Evolutionary conservation across 2,113 vertebrate genomes (phyloP).

Genomic region (Xyliphius kryptos): DNA sequence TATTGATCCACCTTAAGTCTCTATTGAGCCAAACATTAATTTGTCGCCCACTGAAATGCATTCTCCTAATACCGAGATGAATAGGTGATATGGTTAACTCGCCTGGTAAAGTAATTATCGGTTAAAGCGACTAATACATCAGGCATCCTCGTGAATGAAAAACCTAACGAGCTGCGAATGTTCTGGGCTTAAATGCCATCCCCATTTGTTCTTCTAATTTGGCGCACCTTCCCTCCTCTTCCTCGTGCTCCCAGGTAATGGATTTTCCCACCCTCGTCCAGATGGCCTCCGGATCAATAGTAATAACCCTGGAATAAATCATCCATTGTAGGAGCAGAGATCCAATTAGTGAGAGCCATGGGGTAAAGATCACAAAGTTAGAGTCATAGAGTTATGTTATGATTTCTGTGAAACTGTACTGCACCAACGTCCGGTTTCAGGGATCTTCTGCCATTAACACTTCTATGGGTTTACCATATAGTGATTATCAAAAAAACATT

Average conservation of each 20-base stretch:
- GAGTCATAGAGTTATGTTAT: slow-evolving; percentile 7
- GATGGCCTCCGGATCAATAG: slow-evolving; percentile 32
- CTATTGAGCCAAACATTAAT: slow-evolving; percentile 27
- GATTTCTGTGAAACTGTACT: slow-evolving; percentile 5
- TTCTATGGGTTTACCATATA: too few species aligned
- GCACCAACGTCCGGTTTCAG: too few species aligned
- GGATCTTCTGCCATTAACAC: too few species aligned
- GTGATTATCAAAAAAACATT: too few species aligned
- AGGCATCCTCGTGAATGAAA: slow-evolving; percentile 9
- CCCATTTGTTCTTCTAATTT: slow-evolving; percentile 39
- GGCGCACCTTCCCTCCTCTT: slow-evolving; percentile 24
- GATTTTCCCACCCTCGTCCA: slow-evolving; percentile 33
- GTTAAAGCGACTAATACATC: slow-evolving; percentile 26
- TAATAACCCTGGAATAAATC: slow-evolving; percentile 36
- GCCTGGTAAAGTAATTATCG: slow-evolving; percentile 35
- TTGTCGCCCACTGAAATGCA: slow-evolving; percentile 9
- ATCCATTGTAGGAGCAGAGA: slow-evolving; percentile 17
- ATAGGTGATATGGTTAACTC: slow-evolving; percentile 28
- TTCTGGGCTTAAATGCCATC: slow-evolving; percentile 21
- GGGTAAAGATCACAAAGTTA: slow-evolving; percentile 9
- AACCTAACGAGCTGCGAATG: slow-evolving; percentile 18
- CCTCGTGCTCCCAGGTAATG: slow-evolving; percentile 10
- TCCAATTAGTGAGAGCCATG: slow-evolving; percentile 14
- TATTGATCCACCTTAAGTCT: slow-evolving; percentile 34
- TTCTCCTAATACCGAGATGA: slow-evolving; percentile 16